A percentile compares a stretch with the other conserved stretches of the same genome.
Conservation (phyloP, 2,113 vertebrate genomes). For the Phylloscopus whistleri region DNA sequence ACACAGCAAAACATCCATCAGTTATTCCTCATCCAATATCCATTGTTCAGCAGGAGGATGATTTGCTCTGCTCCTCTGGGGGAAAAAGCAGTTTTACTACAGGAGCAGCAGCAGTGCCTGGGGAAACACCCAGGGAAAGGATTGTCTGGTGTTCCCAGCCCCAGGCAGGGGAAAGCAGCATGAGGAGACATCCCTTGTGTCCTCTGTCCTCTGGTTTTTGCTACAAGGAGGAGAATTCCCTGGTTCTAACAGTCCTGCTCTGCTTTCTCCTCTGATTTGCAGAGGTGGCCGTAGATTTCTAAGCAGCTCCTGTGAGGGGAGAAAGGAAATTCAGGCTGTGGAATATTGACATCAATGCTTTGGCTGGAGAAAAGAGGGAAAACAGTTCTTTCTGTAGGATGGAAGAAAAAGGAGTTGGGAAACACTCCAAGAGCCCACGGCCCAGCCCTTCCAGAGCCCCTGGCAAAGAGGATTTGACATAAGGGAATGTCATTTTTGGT, state of each 20-base stretch:
- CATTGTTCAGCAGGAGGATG: not conserved
- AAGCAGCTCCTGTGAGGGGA: constrained; percentile 72
- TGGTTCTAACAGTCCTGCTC: constrained; percentile 24
- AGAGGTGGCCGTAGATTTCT: constrained; percentile 73
- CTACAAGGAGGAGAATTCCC: not conserved
- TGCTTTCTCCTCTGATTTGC: constrained; percentile 65
- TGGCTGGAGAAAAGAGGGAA: not conserved
- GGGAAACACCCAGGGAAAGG: not conserved
- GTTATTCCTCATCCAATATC: not conserved
- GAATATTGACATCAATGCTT: not conserved
- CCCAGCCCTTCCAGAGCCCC: not conserved
- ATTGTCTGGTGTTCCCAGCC: not conserved
- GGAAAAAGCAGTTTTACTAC: not conserved
- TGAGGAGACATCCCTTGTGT: not conserved
- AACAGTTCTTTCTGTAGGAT: accelerated
- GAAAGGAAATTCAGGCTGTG: not conserved
- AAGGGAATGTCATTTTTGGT: not conserved
- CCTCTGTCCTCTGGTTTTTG: not conserved
- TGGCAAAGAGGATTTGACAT: not conserved
- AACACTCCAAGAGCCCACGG: not conserved
- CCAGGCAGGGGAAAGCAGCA: not conserved
- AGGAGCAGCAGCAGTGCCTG: not conserved
- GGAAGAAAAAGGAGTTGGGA: not conserved
- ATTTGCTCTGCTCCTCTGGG: not conserved
- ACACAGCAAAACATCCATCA: not conserved